A percentile compares a stretch with the other conserved stretches of the same genome.
phyloP scores from a whole-genome alignment of 2,888 invertebrate species.

The Pristionchus exspectatus region DNA sequence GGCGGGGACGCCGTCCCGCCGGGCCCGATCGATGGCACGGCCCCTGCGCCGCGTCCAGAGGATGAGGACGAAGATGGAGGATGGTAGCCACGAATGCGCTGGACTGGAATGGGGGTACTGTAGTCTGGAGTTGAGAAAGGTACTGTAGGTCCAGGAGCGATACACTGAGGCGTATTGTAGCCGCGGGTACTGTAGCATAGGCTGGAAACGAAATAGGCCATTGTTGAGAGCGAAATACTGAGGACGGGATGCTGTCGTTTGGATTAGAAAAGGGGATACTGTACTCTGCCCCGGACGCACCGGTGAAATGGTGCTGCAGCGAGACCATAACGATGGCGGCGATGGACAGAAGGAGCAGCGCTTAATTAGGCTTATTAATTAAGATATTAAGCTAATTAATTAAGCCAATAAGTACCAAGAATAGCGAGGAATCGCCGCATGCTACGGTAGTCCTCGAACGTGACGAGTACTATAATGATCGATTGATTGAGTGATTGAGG shows the following conservation, averaged over 20 bases:
- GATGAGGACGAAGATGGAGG: not conserved
- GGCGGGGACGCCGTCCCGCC: not conserved
- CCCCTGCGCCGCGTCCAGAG: not conserved
- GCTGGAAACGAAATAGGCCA: too few relatives aligned
- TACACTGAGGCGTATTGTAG: too few relatives aligned
- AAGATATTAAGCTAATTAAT: not conserved
- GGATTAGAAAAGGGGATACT: not conserved
- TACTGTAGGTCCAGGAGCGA: not conserved
- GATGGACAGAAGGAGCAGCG: not conserved
- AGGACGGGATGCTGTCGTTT: not conserved
- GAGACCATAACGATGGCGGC: not conserved
- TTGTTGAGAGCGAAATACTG: too few relatives aligned
- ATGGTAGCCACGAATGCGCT: not conserved
- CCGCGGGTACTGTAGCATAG: too few relatives aligned
- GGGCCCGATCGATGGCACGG: not conserved
- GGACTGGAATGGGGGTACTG: not conserved
- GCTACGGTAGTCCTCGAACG: not conserved
- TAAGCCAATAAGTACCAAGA: not conserved
- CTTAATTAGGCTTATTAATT: not conserved
- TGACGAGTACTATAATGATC: not conserved
- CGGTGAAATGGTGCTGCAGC: slow-evolving; percentile 9
- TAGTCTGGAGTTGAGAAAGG: not conserved
- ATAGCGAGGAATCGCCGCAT: not conserved
- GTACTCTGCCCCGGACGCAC: not conserved
- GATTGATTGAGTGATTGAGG: not conserved